These are phyloP conservation scores for Triops cancriformis DNA, from an alignment of 1,140 invertebrate genomes.

Conservation along the genomic window DNA sequence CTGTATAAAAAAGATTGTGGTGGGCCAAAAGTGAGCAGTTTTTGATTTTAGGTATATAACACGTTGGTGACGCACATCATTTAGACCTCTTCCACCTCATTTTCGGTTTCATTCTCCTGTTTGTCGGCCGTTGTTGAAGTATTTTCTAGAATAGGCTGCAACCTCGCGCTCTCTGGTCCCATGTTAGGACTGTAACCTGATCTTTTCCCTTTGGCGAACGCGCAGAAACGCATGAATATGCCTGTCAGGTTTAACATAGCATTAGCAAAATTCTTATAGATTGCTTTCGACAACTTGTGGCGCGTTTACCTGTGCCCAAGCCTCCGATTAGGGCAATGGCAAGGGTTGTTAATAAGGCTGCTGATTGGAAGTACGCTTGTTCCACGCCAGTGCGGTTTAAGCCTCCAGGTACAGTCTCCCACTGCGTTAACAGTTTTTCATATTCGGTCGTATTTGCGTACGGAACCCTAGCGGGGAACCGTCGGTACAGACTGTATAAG, in stretches of 20 bases:
- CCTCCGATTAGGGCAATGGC: slow-evolving; percentile 61
- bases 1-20: background rate
- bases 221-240: background rate
- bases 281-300: background rate
- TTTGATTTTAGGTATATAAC: background rate
- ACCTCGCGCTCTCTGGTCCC: background rate
- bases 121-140: background rate
- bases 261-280: background rate
- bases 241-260: background rate
- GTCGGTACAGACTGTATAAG: slow-evolving; percentile 40
- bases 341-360: slow-evolving; percentile 60
- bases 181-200: background rate
- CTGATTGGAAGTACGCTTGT: slow-evolving; percentile 70
- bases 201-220: background rate
- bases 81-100: background rate
- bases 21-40: background rate
- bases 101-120: background rate
- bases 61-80: background rate
- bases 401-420: slow-evolving; percentile 41
- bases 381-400: slow-evolving; percentile 50
- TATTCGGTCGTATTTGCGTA: slow-evolving; percentile 36
- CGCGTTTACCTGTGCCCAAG: slow-evolving; percentile 59
- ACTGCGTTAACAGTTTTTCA: slow-evolving; percentile 31
- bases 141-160: background rate
- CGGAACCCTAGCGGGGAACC: slow-evolving; percentile 47